Percentiles rank a stretch among this genome's conserved stretches.
Evolutionary conservation across 1,140 invertebrate species (phyloP).

Genomic region (Drosophila chauvacae): DNA sequence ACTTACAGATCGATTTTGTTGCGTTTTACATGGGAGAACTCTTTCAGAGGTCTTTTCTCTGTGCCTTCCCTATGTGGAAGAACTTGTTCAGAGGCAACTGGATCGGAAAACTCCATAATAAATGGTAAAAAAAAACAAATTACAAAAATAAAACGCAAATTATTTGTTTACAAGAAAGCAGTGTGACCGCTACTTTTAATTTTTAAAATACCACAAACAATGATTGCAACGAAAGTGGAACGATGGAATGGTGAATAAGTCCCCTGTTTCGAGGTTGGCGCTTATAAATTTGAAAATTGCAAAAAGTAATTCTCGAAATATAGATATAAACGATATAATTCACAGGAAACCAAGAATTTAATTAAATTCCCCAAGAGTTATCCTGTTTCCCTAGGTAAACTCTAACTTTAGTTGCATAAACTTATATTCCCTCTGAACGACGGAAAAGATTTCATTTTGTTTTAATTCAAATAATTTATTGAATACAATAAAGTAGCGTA

Average conservation of each 20-base stretch:
- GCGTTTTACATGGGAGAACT: neutral
- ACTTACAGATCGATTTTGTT: too few species aligned
- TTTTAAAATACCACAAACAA: neutral
- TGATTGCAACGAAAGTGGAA: neutral
- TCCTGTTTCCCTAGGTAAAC: too few species aligned
- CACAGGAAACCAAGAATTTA: neutral
- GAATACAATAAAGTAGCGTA: constrained; percentile 81
- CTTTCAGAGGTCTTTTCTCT: neutral
- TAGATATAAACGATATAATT: neutral
- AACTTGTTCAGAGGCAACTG: neutral
- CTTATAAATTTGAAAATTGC: neutral
- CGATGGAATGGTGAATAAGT: neutral
- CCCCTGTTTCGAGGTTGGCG: neutral
- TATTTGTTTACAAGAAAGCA: neutral
- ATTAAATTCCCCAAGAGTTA: too few species aligned
- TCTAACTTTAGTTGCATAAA: too few species aligned
- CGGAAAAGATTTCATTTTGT: neutral
- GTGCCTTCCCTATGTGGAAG: neutral
- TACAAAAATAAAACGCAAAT: too few species aligned
- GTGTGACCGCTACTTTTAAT: neutral
- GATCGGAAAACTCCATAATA: neutral
- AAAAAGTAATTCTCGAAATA: neutral
- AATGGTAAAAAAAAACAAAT: neutral
- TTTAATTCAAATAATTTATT: constrained; percentile 76
- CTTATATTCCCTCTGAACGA: too few species aligned